A percentile compares a stretch with the other conserved stretches of the same genome.
phyloP scores from a whole-genome alignment of 2,888 invertebrate genomes.

The Pimpla rufipes region DNA sequence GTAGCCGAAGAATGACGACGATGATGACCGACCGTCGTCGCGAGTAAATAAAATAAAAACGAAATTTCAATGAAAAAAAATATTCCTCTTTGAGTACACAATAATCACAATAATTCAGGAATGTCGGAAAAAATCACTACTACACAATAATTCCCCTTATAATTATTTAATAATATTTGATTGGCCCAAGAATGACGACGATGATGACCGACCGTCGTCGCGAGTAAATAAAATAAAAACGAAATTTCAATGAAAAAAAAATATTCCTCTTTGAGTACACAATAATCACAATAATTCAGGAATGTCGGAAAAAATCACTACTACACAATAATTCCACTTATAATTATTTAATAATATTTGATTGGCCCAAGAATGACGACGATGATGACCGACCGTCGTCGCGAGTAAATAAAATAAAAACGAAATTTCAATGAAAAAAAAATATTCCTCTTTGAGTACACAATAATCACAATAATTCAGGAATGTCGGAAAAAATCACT shows the following conservation, averaged over 20 bases:
- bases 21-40: conserved; percentile 52
- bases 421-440: conserved; percentile 24
- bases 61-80: conserved; percentile 29
- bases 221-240: conserved; percentile 57
- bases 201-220: conserved; percentile 52
- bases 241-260: conserved; percentile 28
- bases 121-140: too few relatives aligned
- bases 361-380: conserved; percentile 33
- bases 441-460: conserved; percentile 16
- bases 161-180: too few relatives aligned
- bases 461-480: conserved; percentile 16
- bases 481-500: too few relatives aligned
- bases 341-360: too few relatives aligned
- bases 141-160: too few relatives aligned
- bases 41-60: conserved; percentile 57
- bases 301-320: too few relatives aligned
- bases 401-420: conserved; percentile 57
- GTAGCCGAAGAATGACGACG: conserved; percentile 38
- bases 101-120: conserved; percentile 14
- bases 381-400: conserved; percentile 55
- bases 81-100: conserved; percentile 10
- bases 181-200: conserved; percentile 35
- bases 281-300: conserved; percentile 15
- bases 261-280: conserved; percentile 11
- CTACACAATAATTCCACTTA: too few relatives aligned